Evolutionary conservation across 92 coral and sea anemone species (phyloP), one percentile per base, ranked within the genome.

Genomic region (Paramuricea clavata): DNA sequence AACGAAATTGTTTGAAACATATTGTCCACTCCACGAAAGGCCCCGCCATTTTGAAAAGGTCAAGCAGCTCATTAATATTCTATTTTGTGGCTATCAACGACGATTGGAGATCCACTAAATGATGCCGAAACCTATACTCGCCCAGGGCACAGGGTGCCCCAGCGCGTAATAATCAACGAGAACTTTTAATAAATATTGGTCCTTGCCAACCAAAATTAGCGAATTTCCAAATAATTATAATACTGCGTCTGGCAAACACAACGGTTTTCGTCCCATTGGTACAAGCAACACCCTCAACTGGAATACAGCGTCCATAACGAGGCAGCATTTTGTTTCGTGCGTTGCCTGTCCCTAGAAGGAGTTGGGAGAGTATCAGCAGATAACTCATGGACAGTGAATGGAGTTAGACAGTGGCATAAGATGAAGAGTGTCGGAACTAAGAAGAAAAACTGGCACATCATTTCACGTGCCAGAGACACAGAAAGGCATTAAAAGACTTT

Each of bases 161-260:
- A n/a, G n/a, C n/a, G n/a, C n/a, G n/a, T n/a, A n/a, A 74, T 41
- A 74, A 41, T n/a, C n/a, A n/a, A n/a, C n/a, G n/a, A n/a, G n/a
- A 76, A 12, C 57, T 57, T 60, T 64, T 57, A 17, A 34, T 34
- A 34, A 57, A 32, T 42, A 57, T 78, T 0, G 56, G 72, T 35
- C 72, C 83, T 23, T 78, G n/a, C 31, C 83, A 78, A 60, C 72
- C 83, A 22, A 78, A 78, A 47, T 78, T 78, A 78, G 71, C 83
- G 8, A 36, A 54, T 5, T 78, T 27, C 56, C 71, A 36, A 78
- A 27, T 54, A 78, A 60, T 60, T 12, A 56, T 31, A 56, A 23
- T 42, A 78, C 26, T 21, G 5, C 41, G 32, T 32, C 52, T 56
- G 72, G 72, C 0, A 78, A 78, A 35, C 83, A 56, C 62, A 49